Base-by-base conservation (phyloP, 2,888 invertebrate genomes). In the Drosophila neonasuta region DNA sequence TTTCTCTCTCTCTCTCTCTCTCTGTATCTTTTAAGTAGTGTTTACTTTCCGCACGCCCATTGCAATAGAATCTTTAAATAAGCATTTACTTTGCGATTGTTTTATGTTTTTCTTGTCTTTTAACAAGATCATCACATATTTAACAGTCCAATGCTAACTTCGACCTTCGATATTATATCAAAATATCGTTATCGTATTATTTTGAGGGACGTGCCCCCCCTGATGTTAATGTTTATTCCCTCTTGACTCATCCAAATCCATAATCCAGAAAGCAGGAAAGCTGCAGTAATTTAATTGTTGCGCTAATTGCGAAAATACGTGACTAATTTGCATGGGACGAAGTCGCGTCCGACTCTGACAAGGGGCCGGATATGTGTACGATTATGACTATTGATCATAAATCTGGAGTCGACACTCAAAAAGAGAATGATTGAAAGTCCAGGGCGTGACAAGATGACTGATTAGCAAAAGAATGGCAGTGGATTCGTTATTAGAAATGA, bases 301-400 rank as follows among this genome's bases (percentile, higher is more conserved):
- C 59, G 62, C 64, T 81, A 79, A 81, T 84, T 65, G 62, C 45
- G 67, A 80, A 67, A 84, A 76, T 84, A 81, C 81, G 81, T 81
- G 81, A 81, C 81, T 81, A 85, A 81, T 82, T 71, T 73, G 65
- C 55, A 46, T 59, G 48, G 51, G 44, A 34, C 20, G 50, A 20
- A 8, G 8, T 34, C 20, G 17, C 6, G 46, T 55, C 56, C 59
- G 13, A 62, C 46, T 51, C 64, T 65, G 54, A 54, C 20, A 48
- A 57, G 29, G 64, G 64, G 54, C 80, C 85, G 81, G 81, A 81
- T 82, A 78, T 79, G 56, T 49, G 10, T 36, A 50, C 41, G 49
- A 11, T 41, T 49, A 42, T 64, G 50, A 13, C 41, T 52, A 63
- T 60, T 60, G 71, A 51, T 30, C 64, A 59, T 75, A 72, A 78